phyloP scores from a whole-genome alignment of 2,888 invertebrate species.

The Eupithecia exiguata region DNA sequence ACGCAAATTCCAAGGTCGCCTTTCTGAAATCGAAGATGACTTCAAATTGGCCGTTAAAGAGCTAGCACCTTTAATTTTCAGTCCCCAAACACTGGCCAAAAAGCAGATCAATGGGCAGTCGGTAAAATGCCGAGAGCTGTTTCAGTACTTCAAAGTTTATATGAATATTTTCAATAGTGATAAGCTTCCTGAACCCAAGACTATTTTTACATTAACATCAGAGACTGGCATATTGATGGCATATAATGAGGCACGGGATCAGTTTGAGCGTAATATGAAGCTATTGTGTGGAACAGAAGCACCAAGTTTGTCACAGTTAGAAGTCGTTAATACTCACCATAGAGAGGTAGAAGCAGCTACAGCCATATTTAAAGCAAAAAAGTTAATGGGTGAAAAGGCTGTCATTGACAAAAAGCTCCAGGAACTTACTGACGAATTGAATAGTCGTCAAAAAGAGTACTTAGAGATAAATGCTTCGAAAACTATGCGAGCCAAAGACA shows the following conservation, averaged over 20 bases:
- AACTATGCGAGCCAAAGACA: conserved; percentile 17
- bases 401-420: conserved; percentile 26
- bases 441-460: conserved; percentile 12
- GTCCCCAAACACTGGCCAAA: conserved; percentile 7
- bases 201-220: conserved; percentile 1
- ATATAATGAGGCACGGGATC: conserved; percentile 24
- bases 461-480: conserved; percentile 27
- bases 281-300: conserved; percentile 16
- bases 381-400: conserved; percentile 20
- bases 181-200: not conserved
- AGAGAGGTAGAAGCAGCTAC: conserved; percentile 23
- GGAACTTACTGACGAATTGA: conserved; percentile 25
- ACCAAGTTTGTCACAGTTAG: conserved; percentile 15
- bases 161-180: conserved; percentile 36
- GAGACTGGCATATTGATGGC: conserved; percentile 33
- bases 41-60: conserved; percentile 21
- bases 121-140: conserved; percentile 26
- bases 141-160: conserved; percentile 30
- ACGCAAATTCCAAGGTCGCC: conserved; percentile 24
- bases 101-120: conserved; percentile 26
- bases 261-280: conserved; percentile 21
- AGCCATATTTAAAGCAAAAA: conserved; percentile 21
- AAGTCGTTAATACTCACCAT: conserved; percentile 18
- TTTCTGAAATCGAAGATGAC: conserved; percentile 13
- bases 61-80: conserved; percentile 22